These are phyloP conservation scores for Halocynthia roretzi DNA, from an alignment of 23 tunicate species.

Conservation along the genomic window DNA sequence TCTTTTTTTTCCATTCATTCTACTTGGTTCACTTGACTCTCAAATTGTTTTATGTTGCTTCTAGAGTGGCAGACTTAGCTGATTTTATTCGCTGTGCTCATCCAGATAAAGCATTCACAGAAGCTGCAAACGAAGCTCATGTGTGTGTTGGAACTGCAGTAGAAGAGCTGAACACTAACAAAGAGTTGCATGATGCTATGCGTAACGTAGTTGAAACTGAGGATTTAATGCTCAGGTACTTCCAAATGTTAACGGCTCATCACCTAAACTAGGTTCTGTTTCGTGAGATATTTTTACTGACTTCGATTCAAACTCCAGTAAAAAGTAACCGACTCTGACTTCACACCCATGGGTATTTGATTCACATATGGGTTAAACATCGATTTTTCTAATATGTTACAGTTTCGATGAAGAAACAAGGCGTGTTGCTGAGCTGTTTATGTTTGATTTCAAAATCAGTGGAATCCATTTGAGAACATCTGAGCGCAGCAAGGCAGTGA, in stretches of 20 bases:
- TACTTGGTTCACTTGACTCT: neutral
- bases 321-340: too few relatives aligned
- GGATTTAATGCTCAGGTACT: constrained; percentile 33
- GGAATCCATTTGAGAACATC: constrained; percentile 66
- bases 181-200: constrained; percentile 46
- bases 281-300: too few relatives aligned
- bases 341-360: too few relatives aligned
- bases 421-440: constrained; percentile 76
- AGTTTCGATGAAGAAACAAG: constrained; percentile 81
- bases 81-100: constrained; percentile 91
- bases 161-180: constrained; percentile 82
- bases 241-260: too few relatives aligned
- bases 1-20: neutral
- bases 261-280: too few relatives aligned
- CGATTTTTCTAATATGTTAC: neutral
- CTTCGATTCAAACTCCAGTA: too few relatives aligned
- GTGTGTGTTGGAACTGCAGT: constrained; percentile 78
- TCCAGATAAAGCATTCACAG: constrained; percentile 50
- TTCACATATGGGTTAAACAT: neutral
- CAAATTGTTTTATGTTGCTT: neutral
- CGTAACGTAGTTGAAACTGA: constrained; percentile 36
- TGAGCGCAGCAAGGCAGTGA: constrained; percentile 72
- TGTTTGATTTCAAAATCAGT: constrained; percentile 83
- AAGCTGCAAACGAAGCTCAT: constrained; percentile 95
- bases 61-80: constrained; percentile 85